These are phyloP conservation scores for Hyperoodon ampullatus DNA, from an alignment of 2,113 vertebrate species.

Conservation along the genomic window DNA sequence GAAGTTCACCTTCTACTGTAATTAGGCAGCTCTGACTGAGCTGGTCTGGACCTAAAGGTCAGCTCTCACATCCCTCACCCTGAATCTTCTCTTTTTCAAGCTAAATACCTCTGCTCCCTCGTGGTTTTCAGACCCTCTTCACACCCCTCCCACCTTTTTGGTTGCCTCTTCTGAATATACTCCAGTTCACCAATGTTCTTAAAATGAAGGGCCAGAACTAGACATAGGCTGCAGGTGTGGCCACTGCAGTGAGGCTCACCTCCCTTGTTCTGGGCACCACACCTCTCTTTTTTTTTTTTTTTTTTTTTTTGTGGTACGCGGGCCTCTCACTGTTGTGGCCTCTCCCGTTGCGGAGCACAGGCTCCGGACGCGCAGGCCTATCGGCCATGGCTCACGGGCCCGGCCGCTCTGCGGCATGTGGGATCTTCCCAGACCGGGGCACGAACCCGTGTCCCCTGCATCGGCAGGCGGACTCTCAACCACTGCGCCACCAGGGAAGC, in stretches of 20 bases:
- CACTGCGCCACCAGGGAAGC: too few relatives aligned
- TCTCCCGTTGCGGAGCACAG: too few relatives aligned
- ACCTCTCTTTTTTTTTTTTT: too few relatives aligned
- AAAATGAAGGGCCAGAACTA: neutral
- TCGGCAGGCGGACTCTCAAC: too few relatives aligned
- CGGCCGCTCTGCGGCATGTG: too few relatives aligned
- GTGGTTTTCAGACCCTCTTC: neutral
- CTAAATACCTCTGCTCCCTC: neutral
- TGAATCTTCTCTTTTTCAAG: neutral
- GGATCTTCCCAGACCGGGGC: too few relatives aligned
- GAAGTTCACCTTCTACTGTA: neutral
- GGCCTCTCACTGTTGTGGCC: too few relatives aligned
- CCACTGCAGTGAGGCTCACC: neutral
- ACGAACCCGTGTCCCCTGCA: too few relatives aligned
- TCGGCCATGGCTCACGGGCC: too few relatives aligned
- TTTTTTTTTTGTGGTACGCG: too few relatives aligned
- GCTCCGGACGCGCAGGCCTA: too few relatives aligned
- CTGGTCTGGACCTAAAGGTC: neutral
- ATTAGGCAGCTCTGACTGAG: neutral
- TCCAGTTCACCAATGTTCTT: neutral
- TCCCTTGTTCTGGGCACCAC: neutral
- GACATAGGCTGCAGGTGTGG: neutral
- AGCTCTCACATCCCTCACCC: neutral
- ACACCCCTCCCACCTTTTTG: neutral
- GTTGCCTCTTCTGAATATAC: neutral